Evolutionary conservation across 1,140 invertebrate species (phyloP).

Genomic region (Drosophila albomicans): DNA sequence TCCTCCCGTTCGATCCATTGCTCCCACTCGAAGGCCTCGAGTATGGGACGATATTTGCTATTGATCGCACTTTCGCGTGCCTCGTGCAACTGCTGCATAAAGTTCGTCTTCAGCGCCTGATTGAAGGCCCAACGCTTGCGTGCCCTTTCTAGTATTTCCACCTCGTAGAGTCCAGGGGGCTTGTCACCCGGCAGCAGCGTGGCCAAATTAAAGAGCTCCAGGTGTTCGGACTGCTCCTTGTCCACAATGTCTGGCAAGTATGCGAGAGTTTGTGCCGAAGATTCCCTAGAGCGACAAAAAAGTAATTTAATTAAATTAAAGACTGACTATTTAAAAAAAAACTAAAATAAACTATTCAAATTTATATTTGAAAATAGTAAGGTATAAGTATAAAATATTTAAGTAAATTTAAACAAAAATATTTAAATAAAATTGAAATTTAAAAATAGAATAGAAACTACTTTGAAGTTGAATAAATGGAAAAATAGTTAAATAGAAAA

Average conservation of each 20-base stretch:
- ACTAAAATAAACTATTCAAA: too few relatives aligned
- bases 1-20: constrained; percentile 80
- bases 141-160: constrained; percentile 74
- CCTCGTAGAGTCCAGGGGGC: constrained; percentile 73
- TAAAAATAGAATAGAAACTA: too few relatives aligned
- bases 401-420: too few relatives aligned
- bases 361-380: too few relatives aligned
- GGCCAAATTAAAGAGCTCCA: constrained; percentile 72
- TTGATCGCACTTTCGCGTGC: constrained; percentile 40
- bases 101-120: constrained; percentile 61
- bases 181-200: constrained; percentile 55
- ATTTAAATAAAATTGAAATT: too few relatives aligned
- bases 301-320: too few relatives aligned
- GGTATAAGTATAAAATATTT: too few relatives aligned
- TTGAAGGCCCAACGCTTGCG: constrained; percentile 79
- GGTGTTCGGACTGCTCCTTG: constrained; percentile 39
- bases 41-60: constrained; percentile 44
- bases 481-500: too few relatives aligned
- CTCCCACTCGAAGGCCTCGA: constrained; percentile 84
- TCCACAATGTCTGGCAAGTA: constrained; percentile 87
- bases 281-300: constrained; percentile 85
- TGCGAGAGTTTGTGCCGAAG: constrained; percentile 90
- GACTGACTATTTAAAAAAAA: too few relatives aligned
- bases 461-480: too few relatives aligned
- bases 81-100: constrained; percentile 40